Conservation (phyloP, 2,113 vertebrate genomes). For the Puntigrus tetrazona region DNA sequence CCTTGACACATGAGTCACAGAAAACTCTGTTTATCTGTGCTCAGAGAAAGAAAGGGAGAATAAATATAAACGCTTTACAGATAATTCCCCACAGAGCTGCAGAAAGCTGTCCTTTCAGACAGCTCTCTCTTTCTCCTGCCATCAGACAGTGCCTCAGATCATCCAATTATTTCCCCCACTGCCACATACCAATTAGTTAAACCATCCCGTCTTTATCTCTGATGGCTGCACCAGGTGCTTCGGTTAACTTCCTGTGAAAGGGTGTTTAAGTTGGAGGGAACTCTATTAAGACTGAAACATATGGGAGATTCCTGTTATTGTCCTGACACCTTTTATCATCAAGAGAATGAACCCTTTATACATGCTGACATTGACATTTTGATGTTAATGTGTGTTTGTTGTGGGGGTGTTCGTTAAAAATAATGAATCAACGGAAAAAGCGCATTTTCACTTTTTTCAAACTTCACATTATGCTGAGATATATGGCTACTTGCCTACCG, state of each 20-base stretch:
- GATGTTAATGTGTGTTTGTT: conserved; percentile 23
- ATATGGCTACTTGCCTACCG: not conserved
- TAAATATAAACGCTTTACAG: conserved; percentile 84
- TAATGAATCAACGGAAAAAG: not conserved
- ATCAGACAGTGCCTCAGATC: conserved; percentile 91
- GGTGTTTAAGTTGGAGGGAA: conserved; percentile 62
- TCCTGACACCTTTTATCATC: conserved; percentile 59
- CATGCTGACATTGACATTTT: conserved; percentile 16
- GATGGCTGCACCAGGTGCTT: conserved; percentile 67
- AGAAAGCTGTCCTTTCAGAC: conserved; percentile 77
- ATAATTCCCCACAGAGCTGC: conserved; percentile 87
- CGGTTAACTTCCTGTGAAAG: conserved; percentile 64
- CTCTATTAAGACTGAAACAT: conserved; percentile 54
- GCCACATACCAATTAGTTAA: conserved; percentile 84
- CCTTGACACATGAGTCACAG: conserved; percentile 80
- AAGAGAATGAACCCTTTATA: conserved; percentile 14
- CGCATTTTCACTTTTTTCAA: not conserved
- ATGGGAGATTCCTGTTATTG: conserved; percentile 57
- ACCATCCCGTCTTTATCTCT: conserved; percentile 74
- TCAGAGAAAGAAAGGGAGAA: conserved; percentile 75
- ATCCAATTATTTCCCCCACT: conserved; percentile 88
- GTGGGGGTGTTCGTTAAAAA: conserved; percentile 1
- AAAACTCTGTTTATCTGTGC: conserved; percentile 86
- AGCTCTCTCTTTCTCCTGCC: conserved; percentile 78
- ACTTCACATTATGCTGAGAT: not conserved